Evolutionary conservation across 2,113 vertebrate species (phyloP).

Genomic region (Cervus canadensis): DNA sequence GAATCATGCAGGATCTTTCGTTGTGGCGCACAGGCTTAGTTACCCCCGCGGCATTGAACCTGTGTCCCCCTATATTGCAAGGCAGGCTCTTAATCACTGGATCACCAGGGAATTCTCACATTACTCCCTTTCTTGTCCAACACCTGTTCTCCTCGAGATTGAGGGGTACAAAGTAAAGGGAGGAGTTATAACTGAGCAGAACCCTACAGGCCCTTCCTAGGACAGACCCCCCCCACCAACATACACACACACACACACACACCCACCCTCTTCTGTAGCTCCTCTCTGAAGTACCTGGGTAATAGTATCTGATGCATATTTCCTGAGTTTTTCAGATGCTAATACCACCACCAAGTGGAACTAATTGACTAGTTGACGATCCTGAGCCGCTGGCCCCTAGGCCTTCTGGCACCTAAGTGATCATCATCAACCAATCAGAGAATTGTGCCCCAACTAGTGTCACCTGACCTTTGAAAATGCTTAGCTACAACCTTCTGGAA

Average conservation of each 20-base stretch:
- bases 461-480: neutral
- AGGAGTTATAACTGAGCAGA: neutral
- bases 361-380: neutral
- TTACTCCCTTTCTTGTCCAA: neutral
- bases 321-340: neutral
- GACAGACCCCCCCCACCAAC: neutral
- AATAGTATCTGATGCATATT: neutral
- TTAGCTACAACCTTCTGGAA: neutral
- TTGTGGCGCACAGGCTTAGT: neutral
- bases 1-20: neutral
- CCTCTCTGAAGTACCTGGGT: neutral
- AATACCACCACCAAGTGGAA: neutral
- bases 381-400: neutral
- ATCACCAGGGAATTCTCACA: neutral
- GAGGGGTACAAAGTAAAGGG: neutral
- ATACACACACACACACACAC: neutral
- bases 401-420: neutral
- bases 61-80: neutral
- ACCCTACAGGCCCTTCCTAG: neutral
- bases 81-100: neutral
- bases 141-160: neutral
- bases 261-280: neutral
- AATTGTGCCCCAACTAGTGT: neutral
- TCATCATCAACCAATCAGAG: neutral
- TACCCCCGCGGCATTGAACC: neutral